phyloP scores from a whole-genome alignment of 2,113 vertebrate genomes.

The Gymnorhina tibicen region DNA sequence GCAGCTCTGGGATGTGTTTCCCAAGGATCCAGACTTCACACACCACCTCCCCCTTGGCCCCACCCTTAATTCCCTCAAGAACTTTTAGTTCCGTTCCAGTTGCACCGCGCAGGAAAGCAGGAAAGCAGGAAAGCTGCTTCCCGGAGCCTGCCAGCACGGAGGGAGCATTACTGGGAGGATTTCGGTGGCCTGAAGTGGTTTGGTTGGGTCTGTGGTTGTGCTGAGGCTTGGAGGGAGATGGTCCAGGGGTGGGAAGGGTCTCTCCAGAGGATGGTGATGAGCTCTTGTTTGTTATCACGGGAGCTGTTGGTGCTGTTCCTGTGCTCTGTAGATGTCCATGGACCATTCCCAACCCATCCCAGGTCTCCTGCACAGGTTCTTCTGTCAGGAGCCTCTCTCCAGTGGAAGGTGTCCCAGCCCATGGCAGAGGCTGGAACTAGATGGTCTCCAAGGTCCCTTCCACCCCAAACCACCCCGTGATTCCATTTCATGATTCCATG shows the following conservation, averaged over 20 bases:
- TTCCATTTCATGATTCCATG: neutral
- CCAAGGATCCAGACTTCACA: constrained; percentile 6
- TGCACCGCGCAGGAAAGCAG: neutral
- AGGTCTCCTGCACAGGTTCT: neutral
- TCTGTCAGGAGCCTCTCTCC: neutral
- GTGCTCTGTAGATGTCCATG: neutral
- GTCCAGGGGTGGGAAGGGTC: neutral
- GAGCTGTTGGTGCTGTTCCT: neutral
- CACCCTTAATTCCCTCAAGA: neutral
- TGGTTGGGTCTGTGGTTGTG: neutral
- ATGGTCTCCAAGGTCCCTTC: neutral
- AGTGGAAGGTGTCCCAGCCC: neutral
- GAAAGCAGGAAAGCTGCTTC: neutral
- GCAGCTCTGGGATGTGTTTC: neutral
- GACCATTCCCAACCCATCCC: neutral
- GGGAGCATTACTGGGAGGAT: neutral
- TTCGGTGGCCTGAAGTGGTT: neutral
- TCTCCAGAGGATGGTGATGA: neutral
- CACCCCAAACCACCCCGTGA: neutral
- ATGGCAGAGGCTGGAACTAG: neutral
- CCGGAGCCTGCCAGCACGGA: neutral
- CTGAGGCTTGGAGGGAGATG: neutral
- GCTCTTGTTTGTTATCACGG: neutral
- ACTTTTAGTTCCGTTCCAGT: neutral
- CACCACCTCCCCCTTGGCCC: neutral